A percentile compares a stretch with the other conserved stretches of the same genome.
These are phyloP conservation scores for Drosophila watanabei DNA, from an alignment of 1,140 invertebrate genomes.

Conservation along the genomic window DNA sequence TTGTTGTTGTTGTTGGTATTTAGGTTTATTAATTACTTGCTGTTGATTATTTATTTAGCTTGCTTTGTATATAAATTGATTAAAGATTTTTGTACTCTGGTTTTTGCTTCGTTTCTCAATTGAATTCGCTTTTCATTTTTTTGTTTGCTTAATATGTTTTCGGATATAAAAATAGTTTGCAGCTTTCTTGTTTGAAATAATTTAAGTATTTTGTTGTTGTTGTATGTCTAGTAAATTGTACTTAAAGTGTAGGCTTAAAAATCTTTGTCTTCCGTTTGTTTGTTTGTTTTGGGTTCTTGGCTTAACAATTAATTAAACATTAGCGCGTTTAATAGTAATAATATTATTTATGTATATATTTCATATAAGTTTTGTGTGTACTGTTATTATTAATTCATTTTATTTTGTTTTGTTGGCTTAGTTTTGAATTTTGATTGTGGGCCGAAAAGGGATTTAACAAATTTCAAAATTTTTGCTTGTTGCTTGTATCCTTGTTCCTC, in stretches of 20 bases:
- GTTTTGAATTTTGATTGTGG: conserved; percentile 69
- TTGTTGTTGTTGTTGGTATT: conserved; percentile 57
- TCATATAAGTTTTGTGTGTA: conserved; percentile 46
- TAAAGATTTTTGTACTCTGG: conserved; percentile 72
- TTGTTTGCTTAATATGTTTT: conserved; percentile 53
- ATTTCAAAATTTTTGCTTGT: conserved; percentile 36
- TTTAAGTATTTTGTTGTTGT: conserved; percentile 24
- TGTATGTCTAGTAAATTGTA: conserved; percentile 54
- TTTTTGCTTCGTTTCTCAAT: conserved; percentile 64
- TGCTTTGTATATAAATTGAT: conserved; percentile 48
- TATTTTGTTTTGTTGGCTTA: conserved; percentile 25
- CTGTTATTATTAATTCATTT: conserved; percentile 43
- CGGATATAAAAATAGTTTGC: conserved; percentile 48
- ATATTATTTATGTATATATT: conserved; percentile 32
- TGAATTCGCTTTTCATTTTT: conserved; percentile 55
- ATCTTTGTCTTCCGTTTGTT: conserved; percentile 85
- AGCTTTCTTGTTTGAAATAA: conserved; percentile 39
- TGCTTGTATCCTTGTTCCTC: conserved; percentile 45
- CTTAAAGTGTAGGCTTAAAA: conserved; percentile 70
- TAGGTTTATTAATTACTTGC: conserved; percentile 40
- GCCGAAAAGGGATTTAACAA: conserved; percentile 54
- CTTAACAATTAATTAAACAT: conserved; percentile 84
- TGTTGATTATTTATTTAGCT: conserved; percentile 60
- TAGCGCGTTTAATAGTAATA: conserved; percentile 54
- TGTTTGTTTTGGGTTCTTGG: conserved; percentile 75